phyloP scores from a whole-genome alignment of 2,888 invertebrate genomes.

The Liopterus haemorrhoidalis region DNA sequence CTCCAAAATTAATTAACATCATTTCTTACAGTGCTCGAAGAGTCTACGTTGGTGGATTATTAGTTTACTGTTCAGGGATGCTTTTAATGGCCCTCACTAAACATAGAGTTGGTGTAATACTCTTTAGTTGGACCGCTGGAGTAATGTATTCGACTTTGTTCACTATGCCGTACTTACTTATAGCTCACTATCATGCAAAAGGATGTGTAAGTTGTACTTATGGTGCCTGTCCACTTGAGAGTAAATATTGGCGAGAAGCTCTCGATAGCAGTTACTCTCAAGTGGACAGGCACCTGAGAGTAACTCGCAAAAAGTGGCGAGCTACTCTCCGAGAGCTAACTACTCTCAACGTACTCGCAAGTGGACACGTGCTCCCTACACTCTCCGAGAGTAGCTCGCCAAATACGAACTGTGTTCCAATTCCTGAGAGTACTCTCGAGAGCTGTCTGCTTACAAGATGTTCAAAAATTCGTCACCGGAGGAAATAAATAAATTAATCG shows the following conservation, averaged over 20 bases:
- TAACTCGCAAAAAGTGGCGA: neutral
- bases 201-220: conserved; percentile 62
- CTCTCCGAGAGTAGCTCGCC: too few species aligned
- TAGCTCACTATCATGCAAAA: conserved; percentile 91
- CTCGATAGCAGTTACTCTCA: too few species aligned
- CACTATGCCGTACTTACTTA: conserved; percentile 91
- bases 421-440: too few species aligned
- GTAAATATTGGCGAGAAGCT: too few species aligned
- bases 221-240: too few species aligned
- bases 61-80: conserved; percentile 87
- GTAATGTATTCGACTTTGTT: conserved; percentile 97
- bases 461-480: too few species aligned
- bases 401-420: too few species aligned
- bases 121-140: conserved; percentile 91
- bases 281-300: too few species aligned
- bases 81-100: conserved; percentile 73
- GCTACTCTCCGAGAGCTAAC: neutral
- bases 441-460: too few species aligned
- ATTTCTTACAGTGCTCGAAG: conserved; percentile 66
- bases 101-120: conserved; percentile 70
- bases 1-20: conserved; percentile 38
- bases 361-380: too few species aligned
- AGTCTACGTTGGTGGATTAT: conserved; percentile 83
- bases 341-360: neutral
- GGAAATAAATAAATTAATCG: too few species aligned